Evolutionary conservation across 2,888 invertebrate genomes (phyloP).

Genomic region (Dastarcus helophoroides): DNA sequence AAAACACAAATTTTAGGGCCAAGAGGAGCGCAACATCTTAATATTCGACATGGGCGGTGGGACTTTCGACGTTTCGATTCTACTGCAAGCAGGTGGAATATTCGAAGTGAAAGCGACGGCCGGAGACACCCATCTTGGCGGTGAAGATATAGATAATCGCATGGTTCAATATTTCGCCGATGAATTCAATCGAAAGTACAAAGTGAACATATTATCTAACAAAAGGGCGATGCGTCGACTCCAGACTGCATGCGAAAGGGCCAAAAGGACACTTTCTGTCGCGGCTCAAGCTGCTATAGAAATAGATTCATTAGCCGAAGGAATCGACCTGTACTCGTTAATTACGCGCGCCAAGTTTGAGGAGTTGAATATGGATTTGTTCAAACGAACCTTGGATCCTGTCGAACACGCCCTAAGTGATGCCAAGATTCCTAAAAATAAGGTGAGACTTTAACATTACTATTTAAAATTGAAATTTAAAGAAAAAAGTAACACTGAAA

Average conservation of each 20-base stretch:
- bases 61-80: constrained; percentile 60
- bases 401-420: constrained; percentile 53
- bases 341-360: constrained; percentile 54
- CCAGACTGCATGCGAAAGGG: constrained; percentile 50
- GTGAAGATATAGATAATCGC: constrained; percentile 44
- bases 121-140: constrained; percentile 45
- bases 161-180: constrained; percentile 42
- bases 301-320: constrained; percentile 48
- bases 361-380: constrained; percentile 50
- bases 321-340: constrained; percentile 47
- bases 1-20: constrained; percentile 22
- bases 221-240: constrained; percentile 47
- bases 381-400: constrained; percentile 50
- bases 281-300: constrained; percentile 46
- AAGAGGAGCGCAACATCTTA: constrained; percentile 35
- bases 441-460: constrained; percentile 16
- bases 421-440: constrained; percentile 47
- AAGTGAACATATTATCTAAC: constrained; percentile 33
- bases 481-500: too few relatives aligned
- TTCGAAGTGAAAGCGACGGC: constrained; percentile 51
- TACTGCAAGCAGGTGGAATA: constrained; percentile 53
- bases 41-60: constrained; percentile 44
- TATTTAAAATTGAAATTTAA: too few relatives aligned
- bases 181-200: constrained; percentile 45
- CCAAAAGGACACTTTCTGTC: constrained; percentile 48